These are phyloP conservation scores for Amblyteles armatorius DNA, from an alignment of 2,888 invertebrate genomes.

Conservation along the genomic window DNA sequence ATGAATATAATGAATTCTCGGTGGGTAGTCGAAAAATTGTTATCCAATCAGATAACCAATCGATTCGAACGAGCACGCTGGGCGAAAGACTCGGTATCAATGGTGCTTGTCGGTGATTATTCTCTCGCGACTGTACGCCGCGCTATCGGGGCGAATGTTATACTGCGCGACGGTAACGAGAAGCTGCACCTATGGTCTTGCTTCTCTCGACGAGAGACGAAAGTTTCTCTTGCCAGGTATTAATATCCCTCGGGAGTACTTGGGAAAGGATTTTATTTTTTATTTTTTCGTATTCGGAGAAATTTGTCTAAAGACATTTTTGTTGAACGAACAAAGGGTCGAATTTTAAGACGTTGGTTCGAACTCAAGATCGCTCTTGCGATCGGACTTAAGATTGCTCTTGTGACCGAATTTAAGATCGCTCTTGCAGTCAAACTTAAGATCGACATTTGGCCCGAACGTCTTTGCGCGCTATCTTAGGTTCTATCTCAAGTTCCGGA, in stretches of 20 bases:
- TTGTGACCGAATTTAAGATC: too few species aligned
- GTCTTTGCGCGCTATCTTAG: too few species aligned
- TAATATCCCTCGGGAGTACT: not conserved
- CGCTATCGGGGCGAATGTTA: constrained; percentile 15
- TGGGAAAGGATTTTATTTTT: not conserved
- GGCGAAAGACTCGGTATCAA: constrained; percentile 51
- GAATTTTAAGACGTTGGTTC: too few species aligned
- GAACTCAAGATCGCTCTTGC: too few species aligned
- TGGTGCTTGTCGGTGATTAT: constrained; percentile 26
- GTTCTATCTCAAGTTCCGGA: too few species aligned
- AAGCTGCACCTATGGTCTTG: constrained; percentile 8
- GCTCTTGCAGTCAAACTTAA: too few species aligned
- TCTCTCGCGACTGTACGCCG: constrained; percentile 16
- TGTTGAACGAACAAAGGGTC: too few species aligned
- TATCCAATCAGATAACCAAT: constrained; percentile 63
- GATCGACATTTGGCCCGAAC: too few species aligned
- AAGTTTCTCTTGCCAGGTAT: not conserved
- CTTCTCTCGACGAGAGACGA: not conserved
- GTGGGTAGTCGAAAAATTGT: constrained; percentile 59
- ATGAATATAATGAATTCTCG: constrained; percentile 61
- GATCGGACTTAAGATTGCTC: too few species aligned
- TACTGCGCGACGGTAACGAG: constrained; percentile 7
- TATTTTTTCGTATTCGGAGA: not conserved
- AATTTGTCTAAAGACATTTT: not conserved
- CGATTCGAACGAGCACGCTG: constrained; percentile 51